Conservation (phyloP, 2,888 invertebrate species). For the Eustalomyia histrio region DNA sequence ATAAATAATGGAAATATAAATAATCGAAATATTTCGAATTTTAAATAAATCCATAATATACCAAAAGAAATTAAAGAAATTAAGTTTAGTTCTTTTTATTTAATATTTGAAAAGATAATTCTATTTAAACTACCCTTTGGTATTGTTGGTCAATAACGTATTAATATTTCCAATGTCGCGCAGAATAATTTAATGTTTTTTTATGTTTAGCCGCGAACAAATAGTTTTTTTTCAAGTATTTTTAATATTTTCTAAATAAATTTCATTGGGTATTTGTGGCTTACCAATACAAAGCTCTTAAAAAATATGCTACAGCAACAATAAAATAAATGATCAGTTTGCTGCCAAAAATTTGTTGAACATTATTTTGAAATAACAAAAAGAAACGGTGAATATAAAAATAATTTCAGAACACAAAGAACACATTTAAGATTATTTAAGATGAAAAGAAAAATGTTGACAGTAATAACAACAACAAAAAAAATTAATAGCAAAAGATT, state of each 20-base stretch:
- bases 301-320: background rate
- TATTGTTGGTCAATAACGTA: no score
- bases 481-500: background rate
- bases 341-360: conserved; percentile 37
- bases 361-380: background rate
- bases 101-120: no score
- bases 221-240: background rate
- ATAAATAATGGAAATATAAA: no score
- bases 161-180: no score
- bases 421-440: conserved; percentile 15
- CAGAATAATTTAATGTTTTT: no score
- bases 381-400: conserved; percentile 33
- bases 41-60: no score
- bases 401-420: conserved; percentile 47
- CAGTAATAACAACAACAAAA: background rate
- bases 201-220: no score
- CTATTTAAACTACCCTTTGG: no score
- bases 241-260: conserved; percentile 25
- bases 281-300: conserved; percentile 40
- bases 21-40: no score
- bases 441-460: background rate
- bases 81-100: no score
- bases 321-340: conserved; percentile 3
- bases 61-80: no score
- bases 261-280: conserved; percentile 51